Evolutionary conservation across 2,888 invertebrate species (phyloP), one percentile per base, ranked within the genome.

Genomic region (Agrilus cyanescens): DNA sequence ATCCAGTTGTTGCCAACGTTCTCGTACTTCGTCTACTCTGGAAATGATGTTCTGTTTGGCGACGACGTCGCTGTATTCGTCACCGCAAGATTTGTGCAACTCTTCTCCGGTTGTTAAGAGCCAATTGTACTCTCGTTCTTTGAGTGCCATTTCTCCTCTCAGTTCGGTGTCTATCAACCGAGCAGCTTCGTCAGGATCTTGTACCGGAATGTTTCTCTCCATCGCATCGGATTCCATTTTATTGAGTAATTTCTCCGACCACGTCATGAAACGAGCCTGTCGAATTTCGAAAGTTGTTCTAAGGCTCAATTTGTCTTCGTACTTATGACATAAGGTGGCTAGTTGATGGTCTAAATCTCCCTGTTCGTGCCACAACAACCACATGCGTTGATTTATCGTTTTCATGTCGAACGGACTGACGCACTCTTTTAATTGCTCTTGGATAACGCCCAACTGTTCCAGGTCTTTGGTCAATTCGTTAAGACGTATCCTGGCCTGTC

Each of bases 391-490:
- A 52, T 80, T 80, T 37, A 89, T 76, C 12, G 80, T 71, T 60
- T 88, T 84, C 65, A 87, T 82, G 57, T 91, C 90, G 37, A 80
- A 77, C 0, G 88, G 86, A 61, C 85, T 86, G 4, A 90, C 72
- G 54, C 85, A 85, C 59, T 89, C 87, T 55, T 87, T 85, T 3
- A 91, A 68, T 62, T 88, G 82, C 61, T 89, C 87, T 53, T 86
- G 82, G 25, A 79, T 78, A 1, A 82, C 77, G 34, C 79, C 80
- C 0, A 88, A 68, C 29, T 76, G 71, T 60, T 88, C 85, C 16
- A 88, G 68, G 42, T 81, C 78, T 25, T 70, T 71, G 34, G 74
- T 74, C 37, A 77, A 68, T 45, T 71, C 72, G 6, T 69, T 67
- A 40, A 82, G 68, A 46, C 74, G 73, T 4, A 71, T 69, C 53